Percentiles rank a stretch among this genome's conserved stretches.
phyloP scores from a whole-genome alignment of 2,113 vertebrate species.

The Cacatua alba region DNA sequence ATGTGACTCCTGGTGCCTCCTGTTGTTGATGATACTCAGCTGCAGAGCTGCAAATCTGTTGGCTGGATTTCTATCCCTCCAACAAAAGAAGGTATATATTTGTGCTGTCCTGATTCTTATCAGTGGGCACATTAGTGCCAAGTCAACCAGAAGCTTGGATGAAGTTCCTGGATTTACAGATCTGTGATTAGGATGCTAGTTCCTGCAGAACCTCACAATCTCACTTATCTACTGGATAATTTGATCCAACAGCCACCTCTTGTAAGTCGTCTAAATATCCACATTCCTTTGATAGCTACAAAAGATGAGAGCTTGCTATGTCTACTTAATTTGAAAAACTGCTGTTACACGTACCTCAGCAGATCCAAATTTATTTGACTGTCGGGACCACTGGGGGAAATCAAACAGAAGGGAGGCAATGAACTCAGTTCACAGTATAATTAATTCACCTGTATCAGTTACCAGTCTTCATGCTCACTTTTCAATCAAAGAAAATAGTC shows the following conservation, averaged over 20 bases:
- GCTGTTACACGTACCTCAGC: accelerated
- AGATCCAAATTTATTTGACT: not conserved
- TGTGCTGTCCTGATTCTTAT: not conserved
- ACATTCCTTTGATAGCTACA: not conserved
- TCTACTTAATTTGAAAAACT: not conserved
- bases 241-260: not conserved
- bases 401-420: not conserved
- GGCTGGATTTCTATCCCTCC: accelerated
- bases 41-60: not conserved
- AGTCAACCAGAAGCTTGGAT: not conserved
- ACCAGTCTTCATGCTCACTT: not conserved
- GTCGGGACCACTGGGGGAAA: not conserved
- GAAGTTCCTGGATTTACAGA: not conserved
- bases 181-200: not conserved
- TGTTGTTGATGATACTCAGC: not conserved
- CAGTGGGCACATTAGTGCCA: not conserved
- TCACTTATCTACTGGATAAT: not conserved
- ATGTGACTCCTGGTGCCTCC: not conserved
- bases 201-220: not conserved
- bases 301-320: not conserved
- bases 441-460: not conserved
- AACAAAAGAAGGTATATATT: not conserved
- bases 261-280: not conserved
- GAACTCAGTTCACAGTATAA: not conserved
- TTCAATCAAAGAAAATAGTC: not conserved